Percentiles rank a stretch among this genome's conserved stretches.
phyloP scores from a whole-genome alignment of 2,113 vertebrate species.

The Mastomys coucha region DNA sequence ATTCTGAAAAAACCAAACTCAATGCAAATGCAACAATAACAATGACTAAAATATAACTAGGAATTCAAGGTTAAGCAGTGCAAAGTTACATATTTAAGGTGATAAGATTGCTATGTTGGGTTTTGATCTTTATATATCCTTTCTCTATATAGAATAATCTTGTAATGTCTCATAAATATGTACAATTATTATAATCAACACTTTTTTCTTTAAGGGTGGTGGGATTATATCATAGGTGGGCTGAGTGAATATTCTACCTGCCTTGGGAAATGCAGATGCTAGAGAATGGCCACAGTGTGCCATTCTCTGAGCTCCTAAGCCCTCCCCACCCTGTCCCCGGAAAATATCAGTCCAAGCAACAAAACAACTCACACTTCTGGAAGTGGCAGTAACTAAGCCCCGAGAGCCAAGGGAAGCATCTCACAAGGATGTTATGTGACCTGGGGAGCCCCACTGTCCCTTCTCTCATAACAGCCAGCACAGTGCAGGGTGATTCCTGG shows the following conservation, averaged over 20 bases:
- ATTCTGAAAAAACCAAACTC: not conserved
- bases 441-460: not conserved
- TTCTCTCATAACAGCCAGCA: not conserved
- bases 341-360: not conserved
- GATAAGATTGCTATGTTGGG: not conserved
- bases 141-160: not conserved
- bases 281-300: not conserved
- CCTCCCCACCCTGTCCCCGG: too few relatives aligned
- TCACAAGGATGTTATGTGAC: not conserved
- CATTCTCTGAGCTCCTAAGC: not conserved
- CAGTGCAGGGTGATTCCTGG: not conserved
- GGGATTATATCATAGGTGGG: not conserved
- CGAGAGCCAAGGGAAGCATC: not conserved
- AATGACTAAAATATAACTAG: not conserved
- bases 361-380: not conserved
- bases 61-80: not conserved
- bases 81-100: not conserved
- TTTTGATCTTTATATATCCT: not conserved
- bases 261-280: not conserved
- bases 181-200: not conserved
- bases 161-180: not conserved
- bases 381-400: not conserved
- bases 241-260: not conserved
- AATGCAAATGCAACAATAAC: not conserved
- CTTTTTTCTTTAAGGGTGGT: not conserved